Base-by-base conservation (phyloP, 2,797 vertebrate species). In the Remorina albescens region DNA sequence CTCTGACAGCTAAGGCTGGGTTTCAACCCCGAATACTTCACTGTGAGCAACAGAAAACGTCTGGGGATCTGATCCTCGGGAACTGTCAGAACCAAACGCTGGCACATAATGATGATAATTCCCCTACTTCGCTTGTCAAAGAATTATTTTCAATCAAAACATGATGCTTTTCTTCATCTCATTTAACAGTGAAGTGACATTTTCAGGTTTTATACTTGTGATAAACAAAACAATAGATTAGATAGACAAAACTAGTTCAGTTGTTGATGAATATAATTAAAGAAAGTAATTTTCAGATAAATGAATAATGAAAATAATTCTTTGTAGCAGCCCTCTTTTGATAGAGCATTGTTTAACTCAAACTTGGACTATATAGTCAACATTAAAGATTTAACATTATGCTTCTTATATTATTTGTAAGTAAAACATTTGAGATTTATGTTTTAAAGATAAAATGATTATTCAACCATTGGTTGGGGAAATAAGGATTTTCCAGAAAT, bases 1-100 rank as follows among this genome's bases (percentile, higher is more conserved):
- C 21, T 80, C 39, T 56, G 37, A 78, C 72, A 57, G 57, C 55
- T 23, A 6, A 13, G 3, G 8, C 56, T 21, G 13, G 2, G 9
- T 58, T 19, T 77, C 10, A 32, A 55, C 60, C 42, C 5, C 32
- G 2, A 11, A 5, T 16, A 12, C 42, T 28, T 66, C 25, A 50
- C 4, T 58, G 42, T 12, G 37, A 64, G 18, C 19, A 39, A 11
- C 1, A 68, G 11, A 60, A 72, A 72, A 47, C 18, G 42, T 61
- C 18, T 34, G 55, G 8, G 16, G 32, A 21, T 10, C 23, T 28
- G 10, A 41, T 46, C 21, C n/a, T 51, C 21, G 63, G 30, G 57
- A 63, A 41, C 11, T 23, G 25, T 47, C 44, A 36, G 57, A 61
- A 50, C 25, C 19, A 26, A 55, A 49, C 13, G 46, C 12, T 42